Base-by-base conservation (phyloP, 92 coral and sea anemone species). In the Plumapathes pennacea region DNA sequence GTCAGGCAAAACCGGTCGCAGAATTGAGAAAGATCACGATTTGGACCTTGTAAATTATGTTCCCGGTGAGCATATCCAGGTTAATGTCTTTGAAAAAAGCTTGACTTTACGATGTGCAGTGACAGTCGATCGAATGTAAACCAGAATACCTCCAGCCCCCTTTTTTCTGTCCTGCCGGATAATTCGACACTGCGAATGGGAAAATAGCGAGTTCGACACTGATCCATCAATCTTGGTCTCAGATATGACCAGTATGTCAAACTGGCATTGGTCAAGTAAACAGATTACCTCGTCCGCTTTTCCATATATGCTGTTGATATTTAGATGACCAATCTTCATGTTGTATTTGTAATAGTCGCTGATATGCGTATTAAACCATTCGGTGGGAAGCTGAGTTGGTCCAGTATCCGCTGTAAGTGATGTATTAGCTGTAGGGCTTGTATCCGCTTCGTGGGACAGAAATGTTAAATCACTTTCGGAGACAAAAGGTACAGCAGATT, bases 1-100 rank as follows among this genome's bases (percentile, higher is more conserved):
- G 85, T 77, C 9, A 77, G 60, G 48, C 90, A 77, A 46, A 84
- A 61, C 25, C 61, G 85, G 48, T 72, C 63, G 25, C 78, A 71
- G 54, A 84, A 84, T 9, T 68, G 21, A 52, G 70, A 29, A 10
- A 77, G 74, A 21, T 77, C 84, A 36, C 59, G 53, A 25, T 51
- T 77, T 34, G 90, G 90, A 17, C 74, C 85, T 39, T 54, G 62
- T 30, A 73, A 69, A 27, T 78, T 78, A 15, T 72, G 52, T 46
- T 43, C 4, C 53, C 50, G 7, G 10, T 13, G 4, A 59, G 55
- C 58, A 52, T 3, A 52, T 52, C 3, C 39, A 5, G 18, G 31
- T 42, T 9, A 52, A 18, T 3, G 39, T 42, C 37, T 27, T 25
- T 4, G 58, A 42, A 7, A 30, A 38, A 10, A 52, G 58, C 18